phyloP scores from a whole-genome alignment of 2,113 vertebrate genomes.

The Illadopsis cleaveri region DNA sequence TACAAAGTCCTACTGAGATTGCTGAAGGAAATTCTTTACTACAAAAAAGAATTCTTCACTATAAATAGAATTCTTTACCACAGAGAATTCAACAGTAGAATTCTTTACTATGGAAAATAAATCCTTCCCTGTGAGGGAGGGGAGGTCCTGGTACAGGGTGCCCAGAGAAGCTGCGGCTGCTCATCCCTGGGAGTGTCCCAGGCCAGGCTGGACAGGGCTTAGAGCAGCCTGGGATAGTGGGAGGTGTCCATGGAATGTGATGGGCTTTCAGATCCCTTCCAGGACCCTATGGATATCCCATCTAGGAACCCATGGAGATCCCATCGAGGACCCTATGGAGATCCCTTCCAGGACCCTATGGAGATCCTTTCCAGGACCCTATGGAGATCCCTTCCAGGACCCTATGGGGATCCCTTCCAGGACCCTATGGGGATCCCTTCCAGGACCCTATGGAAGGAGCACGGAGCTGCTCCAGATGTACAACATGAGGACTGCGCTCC shows the following conservation, averaged over 20 bases:
- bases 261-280: background rate
- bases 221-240: fast-evolving
- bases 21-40: background rate
- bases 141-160: background rate
- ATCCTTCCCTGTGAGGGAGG: background rate
- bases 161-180: background rate
- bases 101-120: background rate
- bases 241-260: background rate
- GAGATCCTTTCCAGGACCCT: fast-evolving
- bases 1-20: background rate
- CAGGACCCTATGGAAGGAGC: no score
- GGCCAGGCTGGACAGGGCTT: fast-evolving
- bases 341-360: background rate
- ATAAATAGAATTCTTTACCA: background rate
- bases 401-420: no score
- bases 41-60: background rate
- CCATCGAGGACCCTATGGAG: background rate
- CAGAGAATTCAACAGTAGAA: background rate
- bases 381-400: no score
- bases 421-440: no score
- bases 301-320: fast-evolving
- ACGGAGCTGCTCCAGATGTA: no score
- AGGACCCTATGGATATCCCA: background rate
- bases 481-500: no score
- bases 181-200: fast-evolving